A percentile compares a stretch with the other conserved stretches of the same genome.
These are phyloP conservation scores for Cnemophilus loriae DNA, from an alignment of 2,113 vertebrate genomes.

Conservation along the genomic window DNA sequence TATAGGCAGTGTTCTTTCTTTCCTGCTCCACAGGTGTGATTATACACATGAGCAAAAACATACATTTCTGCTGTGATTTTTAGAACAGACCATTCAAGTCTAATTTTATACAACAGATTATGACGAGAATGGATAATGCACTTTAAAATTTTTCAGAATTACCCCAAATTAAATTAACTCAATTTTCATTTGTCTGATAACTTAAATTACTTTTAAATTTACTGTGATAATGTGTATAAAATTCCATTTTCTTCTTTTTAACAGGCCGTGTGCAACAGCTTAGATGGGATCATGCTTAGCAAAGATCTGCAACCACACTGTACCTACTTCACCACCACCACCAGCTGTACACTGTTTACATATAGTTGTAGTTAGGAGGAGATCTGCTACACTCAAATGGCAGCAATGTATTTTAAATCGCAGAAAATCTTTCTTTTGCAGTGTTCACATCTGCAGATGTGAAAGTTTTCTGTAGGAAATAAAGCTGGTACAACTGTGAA, in stretches of 20 bases:
- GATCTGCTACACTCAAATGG: not conserved
- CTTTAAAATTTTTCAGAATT: not conserved
- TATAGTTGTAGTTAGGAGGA: not conserved
- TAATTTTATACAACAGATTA: not conserved
- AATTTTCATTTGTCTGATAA: not conserved
- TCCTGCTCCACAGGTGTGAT: not conserved
- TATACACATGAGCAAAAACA: not conserved
- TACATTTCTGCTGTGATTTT: not conserved
- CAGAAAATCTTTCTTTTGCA: not conserved
- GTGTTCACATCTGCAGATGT: not conserved
- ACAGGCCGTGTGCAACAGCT: not conserved
- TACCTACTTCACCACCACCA: not conserved
- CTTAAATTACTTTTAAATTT: not conserved
- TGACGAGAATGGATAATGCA: not conserved
- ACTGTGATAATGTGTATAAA: not conserved
- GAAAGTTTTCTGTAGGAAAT: not conserved
- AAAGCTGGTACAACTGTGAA: not conserved
- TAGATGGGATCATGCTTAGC: rapidly evolving
- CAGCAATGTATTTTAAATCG: not conserved
- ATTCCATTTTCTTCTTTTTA: not conserved
- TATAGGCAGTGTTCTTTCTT: not conserved
- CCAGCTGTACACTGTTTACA: not conserved
- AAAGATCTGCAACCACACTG: not conserved
- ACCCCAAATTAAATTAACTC: not conserved
- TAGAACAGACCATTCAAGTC: not conserved